Base-by-base conservation (phyloP, 23 tunicate genomes). In the Botrylloides violaceus region DNA sequence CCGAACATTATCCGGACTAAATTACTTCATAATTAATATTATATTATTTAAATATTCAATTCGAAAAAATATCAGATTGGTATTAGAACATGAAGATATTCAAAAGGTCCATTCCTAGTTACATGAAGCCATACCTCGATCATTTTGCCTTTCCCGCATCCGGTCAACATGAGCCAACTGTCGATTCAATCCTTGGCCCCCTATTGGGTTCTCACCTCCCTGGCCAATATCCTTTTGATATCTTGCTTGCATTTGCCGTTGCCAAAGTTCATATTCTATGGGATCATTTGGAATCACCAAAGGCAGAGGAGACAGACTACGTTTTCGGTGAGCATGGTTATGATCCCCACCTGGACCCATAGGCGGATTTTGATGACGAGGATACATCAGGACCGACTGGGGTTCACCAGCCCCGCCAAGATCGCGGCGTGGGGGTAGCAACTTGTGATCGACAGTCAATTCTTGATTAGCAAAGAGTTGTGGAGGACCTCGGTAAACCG, bases 341-440 rank as follows among this genome's bases (percentile, higher is more conserved):
- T 87, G 84, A 64, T 87, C 95, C n/a, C 95, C 95, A 56, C 81
- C 77, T 6, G 95, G 95, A 2, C 95, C 95, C 70, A 87, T 81
- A 35, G 43, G 60, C 65, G 60, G 82, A 20, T 77, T 59, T 38
- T 61, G 66, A 38, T 32, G 73, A 4, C 47, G 73, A 22, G 24
- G 84, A 32, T 34, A 19, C 15, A 43, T 38, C 39, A 59, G 56
- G 35, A 71, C 19, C n/a, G 71, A 56, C 57, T 68, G 77, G 18
- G 85, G 85, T 30, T 80, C 79, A 7, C 79, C 85, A 5, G 85
- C 71, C 18, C 73, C 79, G 23, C 65, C 65, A 12, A 64, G 79
- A 32, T 73, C 65, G 12, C 79, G 77, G 18, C 68, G 84, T 22
- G 35, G 58, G 21, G 12, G 71, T 19, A 32, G 7, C 18, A n/a